A percentile compares a stretch with the other conserved stretches of the same genome.
Evolutionary conservation across 2,797 vertebrate genomes (phyloP).

Genomic region (Oophaga sylvatica): DNA sequence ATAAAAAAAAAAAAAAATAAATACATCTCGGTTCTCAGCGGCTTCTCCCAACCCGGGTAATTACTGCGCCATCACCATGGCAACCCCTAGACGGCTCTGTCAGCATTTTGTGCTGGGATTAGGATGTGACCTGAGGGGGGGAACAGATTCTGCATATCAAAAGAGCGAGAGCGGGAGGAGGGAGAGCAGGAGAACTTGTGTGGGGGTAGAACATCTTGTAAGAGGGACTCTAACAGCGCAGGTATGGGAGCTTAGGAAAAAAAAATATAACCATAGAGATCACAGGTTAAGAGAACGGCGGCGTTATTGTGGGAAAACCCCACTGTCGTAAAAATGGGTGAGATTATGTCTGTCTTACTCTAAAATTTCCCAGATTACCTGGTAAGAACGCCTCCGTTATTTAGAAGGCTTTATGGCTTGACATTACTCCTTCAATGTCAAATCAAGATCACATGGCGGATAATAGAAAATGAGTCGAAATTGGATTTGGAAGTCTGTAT

Average conservation of each 20-base stretch:
- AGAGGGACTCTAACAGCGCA: slow-evolving; percentile 26
- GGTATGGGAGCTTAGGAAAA: slow-evolving; percentile 12
- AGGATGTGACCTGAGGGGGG: slow-evolving; percentile 53
- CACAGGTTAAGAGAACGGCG: not conserved
- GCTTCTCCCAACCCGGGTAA: slow-evolving; percentile 63
- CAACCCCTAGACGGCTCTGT: slow-evolving; percentile 69
- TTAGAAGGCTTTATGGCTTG: not conserved
- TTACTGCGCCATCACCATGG: slow-evolving; percentile 70
- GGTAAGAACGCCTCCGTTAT: not conserved
- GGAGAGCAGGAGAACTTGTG: slow-evolving; percentile 16
- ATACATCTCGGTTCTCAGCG: slow-evolving; percentile 53
- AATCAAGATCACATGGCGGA: not conserved
- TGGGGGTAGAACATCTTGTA: slow-evolving; percentile 32
- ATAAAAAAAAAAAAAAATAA: slow-evolving; percentile 44
- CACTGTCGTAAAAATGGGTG: not conserved
- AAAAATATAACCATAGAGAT: not conserved
- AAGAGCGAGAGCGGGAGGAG: slow-evolving; percentile 24
- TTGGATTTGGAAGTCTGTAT: too few relatives aligned
- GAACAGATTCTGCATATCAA: slow-evolving; percentile 56
- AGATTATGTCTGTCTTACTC: not conserved
- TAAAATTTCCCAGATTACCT: not conserved
- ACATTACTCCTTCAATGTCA: not conserved
- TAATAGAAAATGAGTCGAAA: too few relatives aligned
- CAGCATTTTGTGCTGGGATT: slow-evolving; percentile 65
- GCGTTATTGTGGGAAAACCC: slow-evolving; percentile 2